phyloP scores from a whole-genome alignment of 1,140 invertebrate genomes.

The Bombus breviceps region DNA sequence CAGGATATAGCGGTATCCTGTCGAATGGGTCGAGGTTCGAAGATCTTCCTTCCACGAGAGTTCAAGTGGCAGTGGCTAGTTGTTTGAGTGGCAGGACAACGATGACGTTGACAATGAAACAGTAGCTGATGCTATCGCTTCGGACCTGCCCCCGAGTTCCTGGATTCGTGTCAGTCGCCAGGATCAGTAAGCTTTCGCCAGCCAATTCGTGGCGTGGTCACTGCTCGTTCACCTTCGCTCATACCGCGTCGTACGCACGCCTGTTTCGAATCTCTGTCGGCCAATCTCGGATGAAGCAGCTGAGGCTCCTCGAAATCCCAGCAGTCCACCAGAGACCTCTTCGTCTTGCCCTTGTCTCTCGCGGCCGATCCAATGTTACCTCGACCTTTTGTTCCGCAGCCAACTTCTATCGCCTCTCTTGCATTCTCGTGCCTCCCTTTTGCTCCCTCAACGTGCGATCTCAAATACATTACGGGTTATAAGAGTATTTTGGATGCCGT shows the following conservation, averaged over 20 bases:
- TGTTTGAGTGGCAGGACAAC: constrained; percentile 39
- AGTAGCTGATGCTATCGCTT: constrained; percentile 79
- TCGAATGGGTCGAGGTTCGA: neutral
- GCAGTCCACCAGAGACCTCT: constrained; percentile 1
- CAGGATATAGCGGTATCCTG: constrained; percentile 9
- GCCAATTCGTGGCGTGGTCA: constrained; percentile 77
- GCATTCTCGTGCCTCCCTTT: constrained; percentile 78
- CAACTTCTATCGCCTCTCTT: constrained; percentile 54
- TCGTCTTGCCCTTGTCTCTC: constrained; percentile 46
- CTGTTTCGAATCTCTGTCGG: constrained; percentile 25
- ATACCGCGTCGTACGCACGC: constrained; percentile 74
- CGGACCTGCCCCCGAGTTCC: constrained; percentile 66
- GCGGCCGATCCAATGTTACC: constrained; percentile 35
- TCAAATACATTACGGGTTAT: constrained; percentile 82
- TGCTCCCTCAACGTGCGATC: constrained; percentile 70
- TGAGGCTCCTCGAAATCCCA: constrained; percentile 39
- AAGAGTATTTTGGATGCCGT: constrained; percentile 69
- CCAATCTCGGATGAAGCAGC: constrained; percentile 27
- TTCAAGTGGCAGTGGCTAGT: neutral
- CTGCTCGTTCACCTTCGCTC: constrained; percentile 76
- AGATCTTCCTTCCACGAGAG: constrained; percentile 3
- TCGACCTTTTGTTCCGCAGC: constrained; percentile 39
- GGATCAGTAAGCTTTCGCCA: constrained; percentile 82
- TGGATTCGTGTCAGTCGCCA: constrained; percentile 81
- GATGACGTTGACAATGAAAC: constrained; percentile 41